Percentiles rank a stretch among this genome's conserved stretches.
These are phyloP conservation scores for Drosophila sproati DNA, from an alignment of 1,140 invertebrate genomes.

Conservation along the genomic window DNA sequence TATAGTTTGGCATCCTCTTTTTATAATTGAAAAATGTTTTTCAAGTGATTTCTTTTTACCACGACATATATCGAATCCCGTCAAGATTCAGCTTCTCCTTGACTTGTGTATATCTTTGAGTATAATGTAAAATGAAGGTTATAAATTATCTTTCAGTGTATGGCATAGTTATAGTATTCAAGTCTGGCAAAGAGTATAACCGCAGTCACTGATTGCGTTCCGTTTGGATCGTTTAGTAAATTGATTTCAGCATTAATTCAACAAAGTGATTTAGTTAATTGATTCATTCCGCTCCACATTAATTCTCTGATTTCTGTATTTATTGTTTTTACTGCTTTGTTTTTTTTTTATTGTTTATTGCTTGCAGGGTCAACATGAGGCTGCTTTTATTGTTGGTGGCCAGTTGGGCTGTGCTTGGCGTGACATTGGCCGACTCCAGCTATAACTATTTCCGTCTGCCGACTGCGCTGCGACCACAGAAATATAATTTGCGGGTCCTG, in stretches of 20 bases:
- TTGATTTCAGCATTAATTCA: slow-evolving; percentile 32
- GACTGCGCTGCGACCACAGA: slow-evolving; percentile 87
- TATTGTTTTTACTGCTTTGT: neutral
- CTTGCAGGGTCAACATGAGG: slow-evolving; percentile 59
- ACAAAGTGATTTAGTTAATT: slow-evolving; percentile 69
- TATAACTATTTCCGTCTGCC: slow-evolving; percentile 87
- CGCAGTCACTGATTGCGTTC: slow-evolving; percentile 29
- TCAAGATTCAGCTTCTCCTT: too few relatives aligned
- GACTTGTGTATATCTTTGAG: too few relatives aligned
- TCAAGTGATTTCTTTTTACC: too few relatives aligned
- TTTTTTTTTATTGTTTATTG: neutral
- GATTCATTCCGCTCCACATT: slow-evolving; percentile 30
- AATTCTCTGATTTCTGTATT: slow-evolving; percentile 6
- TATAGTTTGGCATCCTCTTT: too few relatives aligned
- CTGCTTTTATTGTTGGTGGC: slow-evolving; percentile 54
- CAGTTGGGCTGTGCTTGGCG: slow-evolving; percentile 45
- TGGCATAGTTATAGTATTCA: neutral
- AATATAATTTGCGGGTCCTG: slow-evolving; percentile 88
- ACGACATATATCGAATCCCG: too few relatives aligned
- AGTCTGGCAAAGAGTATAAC: neutral
- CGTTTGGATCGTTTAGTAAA: slow-evolving; percentile 48
- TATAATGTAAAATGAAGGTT: too few relatives aligned
- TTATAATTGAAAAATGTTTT: too few relatives aligned
- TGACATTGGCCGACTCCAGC: slow-evolving; percentile 17
- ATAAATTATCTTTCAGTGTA: too few relatives aligned